These are phyloP conservation scores for Drosophila baimaii DNA, from an alignment of 1,140 invertebrate species.

Conservation along the genomic window DNA sequence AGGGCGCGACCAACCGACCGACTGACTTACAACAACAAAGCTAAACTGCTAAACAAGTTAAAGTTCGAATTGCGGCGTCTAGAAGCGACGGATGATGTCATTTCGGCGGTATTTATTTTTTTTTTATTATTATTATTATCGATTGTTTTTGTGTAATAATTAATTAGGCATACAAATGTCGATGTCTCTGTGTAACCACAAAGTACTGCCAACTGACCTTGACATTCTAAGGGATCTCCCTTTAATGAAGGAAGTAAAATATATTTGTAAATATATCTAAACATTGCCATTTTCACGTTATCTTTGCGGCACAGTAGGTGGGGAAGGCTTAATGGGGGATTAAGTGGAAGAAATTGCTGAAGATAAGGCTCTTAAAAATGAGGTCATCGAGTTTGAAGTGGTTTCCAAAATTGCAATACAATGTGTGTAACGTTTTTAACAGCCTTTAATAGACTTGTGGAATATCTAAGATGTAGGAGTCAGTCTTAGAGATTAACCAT, in stretches of 20 bases:
- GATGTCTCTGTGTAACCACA: conserved; percentile 34
- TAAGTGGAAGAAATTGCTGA: neutral
- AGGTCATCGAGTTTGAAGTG: conserved; percentile 4
- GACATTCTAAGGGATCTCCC: conserved; percentile 31
- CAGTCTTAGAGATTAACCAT: no score
- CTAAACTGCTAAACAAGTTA: conserved; percentile 57
- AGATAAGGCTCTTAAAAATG: neutral
- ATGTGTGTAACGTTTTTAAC: neutral
- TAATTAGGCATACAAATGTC: conserved; percentile 63
- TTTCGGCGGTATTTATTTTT: conserved; percentile 35
- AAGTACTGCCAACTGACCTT: conserved; percentile 57
- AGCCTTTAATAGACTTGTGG: neutral
- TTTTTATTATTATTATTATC: conserved; percentile 62
- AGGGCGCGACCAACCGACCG: conserved; percentile 62
- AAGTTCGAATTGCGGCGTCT: conserved; percentile 48
- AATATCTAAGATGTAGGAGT: neutral
- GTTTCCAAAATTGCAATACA: neutral
- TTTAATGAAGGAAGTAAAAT: neutral
- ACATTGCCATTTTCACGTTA: conserved; percentile 1
- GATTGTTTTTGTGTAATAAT: conserved; percentile 72
- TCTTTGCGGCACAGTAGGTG: neutral
- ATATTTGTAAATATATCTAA: conserved; percentile 5
- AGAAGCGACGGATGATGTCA: conserved; percentile 66
- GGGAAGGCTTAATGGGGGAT: neutral
- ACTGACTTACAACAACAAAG: conserved; percentile 64